A percentile compares a stretch with the other conserved stretches of the same genome.
These are phyloP conservation scores for Dicyrtomina minuta DNA, from an alignment of 2,888 invertebrate genomes.

Conservation along the genomic window DNA sequence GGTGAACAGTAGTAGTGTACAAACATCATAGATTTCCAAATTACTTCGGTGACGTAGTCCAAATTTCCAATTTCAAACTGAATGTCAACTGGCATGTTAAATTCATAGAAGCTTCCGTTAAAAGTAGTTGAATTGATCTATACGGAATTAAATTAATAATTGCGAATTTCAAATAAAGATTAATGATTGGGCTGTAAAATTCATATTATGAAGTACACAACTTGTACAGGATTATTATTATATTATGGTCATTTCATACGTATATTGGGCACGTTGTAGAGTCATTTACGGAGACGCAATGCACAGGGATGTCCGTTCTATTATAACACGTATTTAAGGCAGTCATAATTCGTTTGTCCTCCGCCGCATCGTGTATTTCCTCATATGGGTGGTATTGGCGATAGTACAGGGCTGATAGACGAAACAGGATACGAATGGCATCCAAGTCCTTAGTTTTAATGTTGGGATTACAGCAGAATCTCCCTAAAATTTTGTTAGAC, in stretches of 20 bases:
- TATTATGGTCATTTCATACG: too few species aligned
- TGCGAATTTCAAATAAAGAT: too few species aligned
- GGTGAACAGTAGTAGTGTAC: slow-evolving; percentile 12
- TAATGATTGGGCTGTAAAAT: too few species aligned
- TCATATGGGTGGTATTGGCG: slow-evolving; percentile 3
- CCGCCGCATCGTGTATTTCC: neutral
- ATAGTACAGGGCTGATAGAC: slow-evolving; percentile 1
- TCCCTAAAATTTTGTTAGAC: too few species aligned
- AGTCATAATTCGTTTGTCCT: neutral
- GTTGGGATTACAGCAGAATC: too few species aligned
- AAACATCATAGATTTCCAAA: slow-evolving; percentile 13
- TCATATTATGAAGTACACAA: too few species aligned
- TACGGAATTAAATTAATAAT: too few species aligned
- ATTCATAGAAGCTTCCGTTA: neutral
- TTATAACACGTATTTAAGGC: neutral
- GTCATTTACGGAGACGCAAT: neutral
- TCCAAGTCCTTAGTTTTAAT: too few species aligned
- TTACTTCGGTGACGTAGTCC: slow-evolving; percentile 11
- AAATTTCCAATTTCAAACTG: slow-evolving; percentile 10
- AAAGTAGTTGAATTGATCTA: slow-evolving; percentile 2
- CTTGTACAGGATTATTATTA: too few species aligned
- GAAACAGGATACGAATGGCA: neutral
- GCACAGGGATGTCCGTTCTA: neutral
- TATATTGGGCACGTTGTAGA: too few species aligned
- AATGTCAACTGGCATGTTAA: slow-evolving; percentile 1